Base-by-base conservation (phyloP, 2,888 invertebrate genomes). In the Notodonta ziczac region DNA sequence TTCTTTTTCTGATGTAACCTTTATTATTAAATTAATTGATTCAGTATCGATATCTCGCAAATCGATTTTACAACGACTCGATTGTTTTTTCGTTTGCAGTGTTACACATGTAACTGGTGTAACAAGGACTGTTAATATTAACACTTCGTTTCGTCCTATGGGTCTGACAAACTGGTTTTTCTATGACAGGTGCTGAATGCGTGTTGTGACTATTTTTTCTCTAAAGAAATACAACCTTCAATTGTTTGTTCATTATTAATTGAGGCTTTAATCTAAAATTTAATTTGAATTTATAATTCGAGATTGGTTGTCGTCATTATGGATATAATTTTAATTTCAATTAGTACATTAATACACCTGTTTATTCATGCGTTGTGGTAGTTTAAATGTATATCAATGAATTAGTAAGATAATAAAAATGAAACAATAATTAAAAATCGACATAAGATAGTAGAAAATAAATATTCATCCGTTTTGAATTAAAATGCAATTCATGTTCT, bases 1-100 rank as follows among this genome's bases (percentile, higher is more conserved):
- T 74, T 52, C 46, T 82, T 82, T 82, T 81, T 67, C 71, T 58
- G 55, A 35, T 60, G 72, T 80, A 84, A 84, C 84, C 85, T 85
- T 85, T 83, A 70, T 62, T 66, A 64, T 62, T 54, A 66, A 65
- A 73, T 73, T 82, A 83, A 83, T 83, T 74, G 78, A 77, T 67
- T 72, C 72, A n/a, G 71, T 78, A 81, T 81, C 79, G 75, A 80
- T 84, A 76, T 81, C 80, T 74, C 65, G 61, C 81, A 83, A 24
- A 84, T 84, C 80, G 76, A 75, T 74, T 65, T 70, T 73, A 74
- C 69, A 77, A 65, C 73, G 62, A 70, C 64, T 62, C 56, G 44
- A 13, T 54, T 35, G 72, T 81, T 77, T 78, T 78, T 76, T 69
- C 53, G 65, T 61, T 65, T n/a, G 59, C 62, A 63, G 57, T 67